Percentiles rank a stretch among this genome's conserved stretches.
phyloP scores from a whole-genome alignment of 2,797 vertebrate genomes.

The Staurois parvus region DNA sequence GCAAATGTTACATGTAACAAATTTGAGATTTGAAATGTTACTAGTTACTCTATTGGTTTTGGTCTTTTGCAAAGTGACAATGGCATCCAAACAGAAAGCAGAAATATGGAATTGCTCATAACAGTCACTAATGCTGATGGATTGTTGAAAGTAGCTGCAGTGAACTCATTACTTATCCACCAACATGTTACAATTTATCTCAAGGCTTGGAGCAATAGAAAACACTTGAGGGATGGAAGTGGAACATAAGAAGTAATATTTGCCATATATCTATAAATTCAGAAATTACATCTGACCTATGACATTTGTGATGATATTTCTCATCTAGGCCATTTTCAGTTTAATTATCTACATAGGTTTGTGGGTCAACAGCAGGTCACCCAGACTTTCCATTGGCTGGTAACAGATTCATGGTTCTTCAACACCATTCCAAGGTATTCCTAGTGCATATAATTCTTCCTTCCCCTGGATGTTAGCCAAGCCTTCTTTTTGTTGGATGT shows the following conservation, averaged over 20 bases:
- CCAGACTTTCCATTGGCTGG: too few relatives aligned
- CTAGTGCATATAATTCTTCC: neutral
- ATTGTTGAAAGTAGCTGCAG: neutral
- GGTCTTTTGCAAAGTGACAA: neutral
- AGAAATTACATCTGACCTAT: too few relatives aligned
- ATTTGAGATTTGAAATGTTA: neutral
- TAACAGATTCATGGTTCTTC: too few relatives aligned
- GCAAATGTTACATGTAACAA: neutral
- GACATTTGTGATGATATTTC: too few relatives aligned
- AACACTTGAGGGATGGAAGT: neutral
- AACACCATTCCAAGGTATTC: neutral
- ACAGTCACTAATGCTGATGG: too few relatives aligned
- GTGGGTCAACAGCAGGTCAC: too few relatives aligned
- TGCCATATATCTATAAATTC: too few relatives aligned
- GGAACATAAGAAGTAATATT: too few relatives aligned
- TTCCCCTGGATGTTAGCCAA: neutral
- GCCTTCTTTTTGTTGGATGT: neutral
- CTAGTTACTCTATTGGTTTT: neutral
- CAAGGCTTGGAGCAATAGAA: neutral
- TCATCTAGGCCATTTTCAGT: too few relatives aligned
- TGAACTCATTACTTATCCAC: neutral
- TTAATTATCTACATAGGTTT: too few relatives aligned
- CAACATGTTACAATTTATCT: neutral
- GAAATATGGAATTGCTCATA: neutral
- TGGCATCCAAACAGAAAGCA: neutral